Evolutionary conservation across 2,113 vertebrate genomes (phyloP).

Genomic region (Vidua chalybeata): DNA sequence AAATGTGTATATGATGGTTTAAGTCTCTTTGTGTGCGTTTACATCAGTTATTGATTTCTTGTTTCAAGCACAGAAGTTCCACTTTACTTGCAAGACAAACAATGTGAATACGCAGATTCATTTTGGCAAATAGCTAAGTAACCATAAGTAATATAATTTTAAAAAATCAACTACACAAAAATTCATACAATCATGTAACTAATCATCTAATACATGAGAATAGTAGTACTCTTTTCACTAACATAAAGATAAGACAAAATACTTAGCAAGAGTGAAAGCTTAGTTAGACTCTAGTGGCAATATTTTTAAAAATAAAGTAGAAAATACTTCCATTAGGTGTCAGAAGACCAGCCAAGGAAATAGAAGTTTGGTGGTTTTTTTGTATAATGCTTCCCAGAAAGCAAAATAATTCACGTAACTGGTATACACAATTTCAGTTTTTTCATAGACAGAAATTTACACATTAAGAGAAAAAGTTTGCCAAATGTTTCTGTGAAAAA

Average conservation of each 20-base stretch:
- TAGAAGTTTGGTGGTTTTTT: not conserved
- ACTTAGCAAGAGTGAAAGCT: not conserved
- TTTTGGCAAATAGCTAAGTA: not conserved
- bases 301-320: not conserved
- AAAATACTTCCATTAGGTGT: not conserved
- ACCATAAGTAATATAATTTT: not conserved
- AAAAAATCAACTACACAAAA: not conserved
- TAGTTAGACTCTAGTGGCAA: not conserved
- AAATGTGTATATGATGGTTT: not conserved
- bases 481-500: conserved; percentile 1
- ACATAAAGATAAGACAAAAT: not conserved
- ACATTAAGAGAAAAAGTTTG: conserved; percentile 7
- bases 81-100: not conserved
- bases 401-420: not conserved
- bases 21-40: not conserved
- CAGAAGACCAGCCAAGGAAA: not conserved
- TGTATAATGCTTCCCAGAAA: not conserved
- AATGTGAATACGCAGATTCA: not conserved
- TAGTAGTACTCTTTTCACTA: not conserved
- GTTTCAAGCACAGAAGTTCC: not conserved
- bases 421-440: not conserved
- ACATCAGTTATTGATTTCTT: not conserved
- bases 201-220: not conserved
- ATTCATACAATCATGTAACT: not conserved
- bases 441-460: not conserved